Base-by-base conservation (phyloP, 2,113 vertebrate species). In the Amazona guildingii region DNA sequence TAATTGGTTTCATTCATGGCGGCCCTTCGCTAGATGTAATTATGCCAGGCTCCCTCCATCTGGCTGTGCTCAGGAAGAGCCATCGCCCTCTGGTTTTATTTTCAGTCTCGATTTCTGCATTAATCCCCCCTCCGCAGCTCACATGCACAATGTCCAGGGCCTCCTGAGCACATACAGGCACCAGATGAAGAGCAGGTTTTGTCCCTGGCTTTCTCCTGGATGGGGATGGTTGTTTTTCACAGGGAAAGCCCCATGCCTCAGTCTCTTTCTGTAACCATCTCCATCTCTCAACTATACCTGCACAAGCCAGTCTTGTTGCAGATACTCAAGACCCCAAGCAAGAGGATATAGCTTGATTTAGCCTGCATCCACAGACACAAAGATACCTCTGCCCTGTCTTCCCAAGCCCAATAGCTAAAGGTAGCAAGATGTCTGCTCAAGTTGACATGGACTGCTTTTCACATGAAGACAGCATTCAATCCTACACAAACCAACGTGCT, bases 31-130 rank as follows among this genome's bases (percentile, higher is more conserved):
- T 98, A 98, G 97, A 98, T 98, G 98, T 97, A 98, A 98, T 98
- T 98, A 98, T 98, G 98, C 98, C 98, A 96, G 95, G 97, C 90
- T 97, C 94, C 96, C 95, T 98, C 97, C 92, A 97, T 98, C 98
- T 98, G 97, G 94, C 97, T 96, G 97, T 76, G 15, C 97, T 98
- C 98, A 98, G 98, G 97, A 98, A 98, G 92, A 92, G 92, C 93
- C 94, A 97, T 91, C 1, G 28, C 67, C 89, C 92, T 52, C 54
- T 92, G 88, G 44, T 97, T 96, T 95, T 90, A 94, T 96, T 95
- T 95, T 91, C 95, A 73, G 33, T 94, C 82, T 92, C 88, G 96
- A 90, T 90, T 95, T 92, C 95, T 93, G 54, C 74, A 89, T 93
- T 91, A 95, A 96, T 92, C 49, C 66, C 51, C 8, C 5, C 51